Base-by-base conservation (phyloP, 1,140 invertebrate genomes). In the Diachasmimorpha longicaudata region DNA sequence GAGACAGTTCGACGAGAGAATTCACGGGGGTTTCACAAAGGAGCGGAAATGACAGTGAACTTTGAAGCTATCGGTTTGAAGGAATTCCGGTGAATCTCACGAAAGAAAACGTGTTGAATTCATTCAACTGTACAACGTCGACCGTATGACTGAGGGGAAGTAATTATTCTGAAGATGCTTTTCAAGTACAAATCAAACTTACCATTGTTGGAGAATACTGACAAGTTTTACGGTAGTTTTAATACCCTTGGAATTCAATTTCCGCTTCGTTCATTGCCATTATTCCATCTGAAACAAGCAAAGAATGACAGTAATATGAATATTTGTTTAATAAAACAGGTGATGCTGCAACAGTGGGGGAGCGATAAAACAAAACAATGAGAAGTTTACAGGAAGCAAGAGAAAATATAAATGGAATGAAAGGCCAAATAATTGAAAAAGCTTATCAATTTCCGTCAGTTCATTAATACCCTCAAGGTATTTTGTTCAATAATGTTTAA, bases 21-120 rank as follows among this genome's bases (percentile, higher is more conserved):
- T 63, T 44, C n/a, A 46, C 1, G 37, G 48, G 48, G 48, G 10
- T 44, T 67, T 23, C 46, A 76, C 70, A 76, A 76, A 72, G 75
- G 68, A 76, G 31, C 75, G 75, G 75, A 76, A 76, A 72, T 76
- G 75, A 72, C 69, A 37, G 66, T 72, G 37, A 72, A 76, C 74
- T 76, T 36, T 39, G 36, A 68, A 39, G 31, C 36, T 25, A 68
- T 68, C 66, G n/a, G 66, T 37, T 68, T 68, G 25, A 0, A 68
- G 36, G 66, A 36, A 68, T 68, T 39, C 14, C 36, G 31, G 31
- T 19, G 66, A 39, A 68, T 68, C 36, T 68, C 31, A 10, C 36
- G 11, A 39, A 19, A 37, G 25, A 19, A 68, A 39, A 68, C 31
- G 66, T 37, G 66, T 68, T 39, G 25, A 0, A 68, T 68, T 68